Conservation (phyloP, 2,888 invertebrate genomes). For the Apotomis turbidana region DNA sequence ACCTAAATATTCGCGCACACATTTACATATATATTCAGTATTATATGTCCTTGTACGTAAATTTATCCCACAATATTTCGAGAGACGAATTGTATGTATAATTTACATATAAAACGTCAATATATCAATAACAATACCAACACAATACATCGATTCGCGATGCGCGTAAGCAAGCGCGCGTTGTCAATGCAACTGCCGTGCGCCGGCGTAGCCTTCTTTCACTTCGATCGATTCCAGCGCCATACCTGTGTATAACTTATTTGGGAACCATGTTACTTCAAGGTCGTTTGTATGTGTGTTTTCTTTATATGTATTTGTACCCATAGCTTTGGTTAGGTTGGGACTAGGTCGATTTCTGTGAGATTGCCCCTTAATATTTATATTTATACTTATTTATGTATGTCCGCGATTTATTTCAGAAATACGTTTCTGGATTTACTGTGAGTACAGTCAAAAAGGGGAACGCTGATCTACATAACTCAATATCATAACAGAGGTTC, state of each 20-base stretch:
- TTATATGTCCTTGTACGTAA: not conserved
- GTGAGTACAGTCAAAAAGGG: too few relatives aligned
- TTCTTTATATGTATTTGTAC: too few relatives aligned
- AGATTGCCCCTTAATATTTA: too few relatives aligned
- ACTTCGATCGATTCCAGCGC: slow-evolving; percentile 62
- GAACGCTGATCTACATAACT: too few relatives aligned
- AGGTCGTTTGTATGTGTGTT: slow-evolving; percentile 3
- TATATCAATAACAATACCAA: slow-evolving; percentile 44
- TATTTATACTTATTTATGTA: too few relatives aligned
- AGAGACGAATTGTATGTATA: not conserved
- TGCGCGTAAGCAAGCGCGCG: slow-evolving; percentile 68
- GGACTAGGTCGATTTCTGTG: too few relatives aligned
- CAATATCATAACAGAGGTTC: too few relatives aligned
- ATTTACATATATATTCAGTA: not conserved
- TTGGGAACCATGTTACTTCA: slow-evolving; percentile 33
- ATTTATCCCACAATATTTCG: not conserved
- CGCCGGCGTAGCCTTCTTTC: slow-evolving; percentile 70
- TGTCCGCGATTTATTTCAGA: too few relatives aligned
- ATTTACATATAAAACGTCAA: slow-evolving; percentile 8
- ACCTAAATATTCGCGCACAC: not conserved
- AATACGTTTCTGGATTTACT: too few relatives aligned
- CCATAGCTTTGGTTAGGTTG: too few relatives aligned
- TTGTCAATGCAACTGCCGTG: slow-evolving; percentile 67
- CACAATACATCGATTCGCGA: slow-evolving; percentile 49
- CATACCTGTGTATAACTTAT: slow-evolving; percentile 46